These are phyloP conservation scores for Montipora cactus DNA, from an alignment of 64 coral and sea anemone genomes.

Conservation along the genomic window DNA sequence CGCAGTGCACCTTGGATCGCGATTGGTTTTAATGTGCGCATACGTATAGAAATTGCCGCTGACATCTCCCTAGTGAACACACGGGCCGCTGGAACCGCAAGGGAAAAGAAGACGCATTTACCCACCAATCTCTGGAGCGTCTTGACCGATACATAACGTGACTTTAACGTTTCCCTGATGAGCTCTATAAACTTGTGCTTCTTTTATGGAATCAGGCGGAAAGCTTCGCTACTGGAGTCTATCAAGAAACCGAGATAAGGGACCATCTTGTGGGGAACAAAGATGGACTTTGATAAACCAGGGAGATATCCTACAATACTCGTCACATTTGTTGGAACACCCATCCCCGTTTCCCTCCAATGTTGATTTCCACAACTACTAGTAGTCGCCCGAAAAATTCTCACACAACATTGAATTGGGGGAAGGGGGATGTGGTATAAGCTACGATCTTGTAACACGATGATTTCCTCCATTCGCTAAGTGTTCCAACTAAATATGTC, in stretches of 20 bases:
- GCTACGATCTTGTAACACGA: too few species aligned
- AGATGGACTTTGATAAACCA: slow-evolving; percentile 49
- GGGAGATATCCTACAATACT: slow-evolving; percentile 36
- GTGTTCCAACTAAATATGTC: too few species aligned
- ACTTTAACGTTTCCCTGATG: background rate
- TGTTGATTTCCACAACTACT: too few species aligned
- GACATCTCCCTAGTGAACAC: slow-evolving; percentile 64
- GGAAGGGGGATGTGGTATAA: too few species aligned
- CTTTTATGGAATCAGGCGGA: slow-evolving; percentile 50
- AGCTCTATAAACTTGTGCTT: slow-evolving; percentile 58
- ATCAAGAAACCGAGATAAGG: slow-evolving; percentile 53
- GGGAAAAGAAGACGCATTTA: slow-evolving; percentile 69
- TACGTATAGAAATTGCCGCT: slow-evolving; percentile 36
- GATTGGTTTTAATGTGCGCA: slow-evolving; percentile 22
- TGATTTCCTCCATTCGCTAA: too few species aligned
- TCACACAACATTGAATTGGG: too few species aligned
- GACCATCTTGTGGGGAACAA: slow-evolving; percentile 13
- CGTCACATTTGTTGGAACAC: too few species aligned
- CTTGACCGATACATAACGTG: slow-evolving; percentile 2
- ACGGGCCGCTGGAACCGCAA: slow-evolving; percentile 41
- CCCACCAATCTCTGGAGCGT: slow-evolving; percentile 49
- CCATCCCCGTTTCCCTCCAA: too few species aligned
- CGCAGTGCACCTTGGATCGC: background rate
- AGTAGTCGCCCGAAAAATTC: too few species aligned
- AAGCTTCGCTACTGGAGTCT: slow-evolving; percentile 31